phyloP scores from a whole-genome alignment of 2,113 vertebrate genomes.

The Neopipo cinnamomea region DNA sequence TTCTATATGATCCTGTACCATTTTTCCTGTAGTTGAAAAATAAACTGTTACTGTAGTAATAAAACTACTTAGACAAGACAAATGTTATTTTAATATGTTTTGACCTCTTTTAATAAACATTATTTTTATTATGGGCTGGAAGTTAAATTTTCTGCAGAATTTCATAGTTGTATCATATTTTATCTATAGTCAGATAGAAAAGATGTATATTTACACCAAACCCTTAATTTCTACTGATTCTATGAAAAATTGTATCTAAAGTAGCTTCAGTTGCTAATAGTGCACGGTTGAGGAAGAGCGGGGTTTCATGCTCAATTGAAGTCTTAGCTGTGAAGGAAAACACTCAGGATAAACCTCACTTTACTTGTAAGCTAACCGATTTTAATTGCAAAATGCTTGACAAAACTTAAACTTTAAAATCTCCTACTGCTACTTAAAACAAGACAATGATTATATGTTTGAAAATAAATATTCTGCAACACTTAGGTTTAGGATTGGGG shows the following conservation, averaged over 20 bases:
- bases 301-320: neutral
- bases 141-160: neutral
- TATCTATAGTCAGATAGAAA: neutral
- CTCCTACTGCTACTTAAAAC: neutral
- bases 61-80: neutral
- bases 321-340: neutral
- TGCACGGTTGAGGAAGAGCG: rapidly evolving
- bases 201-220: neutral
- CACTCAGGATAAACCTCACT: neutral
- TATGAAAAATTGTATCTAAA: neutral
- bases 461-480: neutral
- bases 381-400: neutral
- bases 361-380: neutral
- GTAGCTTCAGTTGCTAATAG: neutral
- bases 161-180: neutral
- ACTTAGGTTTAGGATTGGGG: neutral
- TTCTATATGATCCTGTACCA: neutral
- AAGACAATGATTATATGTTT: neutral
- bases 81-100: neutral
- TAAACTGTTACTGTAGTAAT: neutral
- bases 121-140: neutral
- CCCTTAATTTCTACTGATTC: neutral
- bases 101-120: neutral
- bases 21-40: neutral
- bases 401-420: neutral